These are phyloP conservation scores for Perognathus longimembris DNA, from an alignment of 2,113 vertebrate species.

Conservation along the genomic window DNA sequence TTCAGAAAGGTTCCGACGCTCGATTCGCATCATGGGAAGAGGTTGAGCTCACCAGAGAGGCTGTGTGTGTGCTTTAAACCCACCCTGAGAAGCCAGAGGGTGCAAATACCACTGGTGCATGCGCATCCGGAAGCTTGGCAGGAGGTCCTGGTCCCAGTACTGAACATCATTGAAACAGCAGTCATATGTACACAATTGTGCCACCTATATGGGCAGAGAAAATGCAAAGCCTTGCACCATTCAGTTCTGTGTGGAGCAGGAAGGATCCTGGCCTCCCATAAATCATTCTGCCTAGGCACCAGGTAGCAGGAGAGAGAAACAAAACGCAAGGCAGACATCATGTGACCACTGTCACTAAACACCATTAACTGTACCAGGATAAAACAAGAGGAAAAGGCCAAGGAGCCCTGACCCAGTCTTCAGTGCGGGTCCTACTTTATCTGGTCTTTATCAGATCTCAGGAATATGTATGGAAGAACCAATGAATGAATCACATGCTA, in stretches of 20 bases:
- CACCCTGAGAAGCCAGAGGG: rapidly evolving
- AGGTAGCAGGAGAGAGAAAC: neutral
- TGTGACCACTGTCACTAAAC: rapidly evolving
- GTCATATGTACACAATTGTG: too few relatives aligned
- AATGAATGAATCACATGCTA: rapidly evolving
- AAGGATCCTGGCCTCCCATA: neutral
- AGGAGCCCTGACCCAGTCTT: too few relatives aligned
- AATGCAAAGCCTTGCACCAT: neutral
- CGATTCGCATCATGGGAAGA: neutral
- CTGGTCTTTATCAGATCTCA: neutral
- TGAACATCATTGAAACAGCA: too few relatives aligned
- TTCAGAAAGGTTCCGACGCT: neutral
- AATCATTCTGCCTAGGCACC: neutral
- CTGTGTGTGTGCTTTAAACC: rapidly evolving
- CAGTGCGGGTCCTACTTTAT: too few relatives aligned
- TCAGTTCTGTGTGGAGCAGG: rapidly evolving
- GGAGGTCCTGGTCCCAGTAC: too few relatives aligned
- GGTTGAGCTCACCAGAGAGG: neutral
- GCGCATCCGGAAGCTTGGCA: too few relatives aligned
- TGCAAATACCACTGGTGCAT: too few relatives aligned
- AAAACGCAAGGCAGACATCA: neutral
- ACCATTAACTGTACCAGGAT: neutral
- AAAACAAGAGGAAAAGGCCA: rapidly evolving
- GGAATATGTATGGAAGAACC: neutral
- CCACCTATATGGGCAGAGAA: neutral